These are phyloP conservation scores for Aphelinus atriplicis DNA, from an alignment of 1,140 invertebrate genomes.

Conservation along the genomic window DNA sequence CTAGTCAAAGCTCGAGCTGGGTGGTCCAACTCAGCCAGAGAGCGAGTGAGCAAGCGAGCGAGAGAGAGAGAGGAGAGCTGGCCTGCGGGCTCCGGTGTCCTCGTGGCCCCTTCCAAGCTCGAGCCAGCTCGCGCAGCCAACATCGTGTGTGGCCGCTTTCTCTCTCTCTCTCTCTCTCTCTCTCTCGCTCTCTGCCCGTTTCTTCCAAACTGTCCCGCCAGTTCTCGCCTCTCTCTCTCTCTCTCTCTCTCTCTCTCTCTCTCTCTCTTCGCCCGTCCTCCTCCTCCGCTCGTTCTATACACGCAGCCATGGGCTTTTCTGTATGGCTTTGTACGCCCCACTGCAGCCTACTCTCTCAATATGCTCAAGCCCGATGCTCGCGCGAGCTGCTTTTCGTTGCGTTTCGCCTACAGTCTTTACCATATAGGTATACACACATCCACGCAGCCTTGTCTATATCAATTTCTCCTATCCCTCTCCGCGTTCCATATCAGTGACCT, in stretches of 20 bases:
- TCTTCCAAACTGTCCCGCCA: slow-evolving; percentile 28
- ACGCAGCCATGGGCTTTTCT: too few relatives aligned
- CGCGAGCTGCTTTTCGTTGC: too few relatives aligned
- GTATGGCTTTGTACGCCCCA: too few relatives aligned
- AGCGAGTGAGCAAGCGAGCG: not conserved
- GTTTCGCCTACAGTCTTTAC: too few relatives aligned
- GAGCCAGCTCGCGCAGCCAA: not conserved
- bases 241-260: slow-evolving; percentile 29
- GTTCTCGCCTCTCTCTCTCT: slow-evolving; percentile 24
- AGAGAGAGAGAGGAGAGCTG: slow-evolving; percentile 25
- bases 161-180: not conserved
- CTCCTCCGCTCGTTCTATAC: not conserved
- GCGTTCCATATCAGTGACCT: too few relatives aligned
- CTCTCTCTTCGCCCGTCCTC: slow-evolving; percentile 22
- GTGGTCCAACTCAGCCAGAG: slow-evolving; percentile 44
- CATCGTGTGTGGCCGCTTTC: slow-evolving; percentile 39
- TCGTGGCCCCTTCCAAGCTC: slow-evolving; percentile 11
- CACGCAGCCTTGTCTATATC: too few relatives aligned
- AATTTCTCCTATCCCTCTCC: too few relatives aligned
- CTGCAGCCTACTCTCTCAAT: too few relatives aligned
- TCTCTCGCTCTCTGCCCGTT: slow-evolving; percentile 19
- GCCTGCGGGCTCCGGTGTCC: slow-evolving; percentile 45
- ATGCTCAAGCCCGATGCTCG: too few relatives aligned
- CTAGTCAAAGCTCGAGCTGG: slow-evolving; percentile 43
- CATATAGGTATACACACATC: too few relatives aligned